Evolutionary conservation across 2,113 vertebrate species (phyloP).

Genomic region (Tiliqua scincoides): DNA sequence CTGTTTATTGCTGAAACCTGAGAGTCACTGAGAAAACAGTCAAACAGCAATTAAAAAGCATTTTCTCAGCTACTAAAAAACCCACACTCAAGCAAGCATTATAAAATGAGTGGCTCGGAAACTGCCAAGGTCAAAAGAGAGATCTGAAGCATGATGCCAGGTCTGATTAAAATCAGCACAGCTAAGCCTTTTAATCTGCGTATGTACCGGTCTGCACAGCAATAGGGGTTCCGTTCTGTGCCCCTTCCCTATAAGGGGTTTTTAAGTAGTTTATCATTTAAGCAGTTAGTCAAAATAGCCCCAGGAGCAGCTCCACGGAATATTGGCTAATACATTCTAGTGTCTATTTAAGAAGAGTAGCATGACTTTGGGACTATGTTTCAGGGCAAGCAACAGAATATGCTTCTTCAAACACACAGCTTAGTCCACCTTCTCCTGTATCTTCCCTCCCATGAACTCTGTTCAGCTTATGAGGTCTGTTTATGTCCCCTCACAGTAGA

Average conservation of each 20-base stretch:
- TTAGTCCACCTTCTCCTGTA: no score
- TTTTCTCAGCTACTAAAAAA: neutral
- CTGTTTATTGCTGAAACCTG: no score
- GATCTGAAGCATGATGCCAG: neutral
- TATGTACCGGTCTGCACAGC: neutral
- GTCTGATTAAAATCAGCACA: neutral
- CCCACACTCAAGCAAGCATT: neutral
- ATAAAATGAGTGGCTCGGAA: neutral
- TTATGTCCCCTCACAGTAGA: no score
- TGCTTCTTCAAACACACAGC: no score
- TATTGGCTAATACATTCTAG: neutral
- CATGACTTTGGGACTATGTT: neutral
- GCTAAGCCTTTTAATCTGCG: neutral
- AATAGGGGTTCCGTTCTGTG: neutral
- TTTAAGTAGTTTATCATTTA: neutral
- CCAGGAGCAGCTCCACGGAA: neutral
- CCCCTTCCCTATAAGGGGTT: neutral
- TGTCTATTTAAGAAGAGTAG: neutral
- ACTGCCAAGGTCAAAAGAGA: neutral
- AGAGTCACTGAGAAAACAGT: no score
- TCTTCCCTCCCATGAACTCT: no score
- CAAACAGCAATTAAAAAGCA: neutral
- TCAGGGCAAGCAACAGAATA: neutral
- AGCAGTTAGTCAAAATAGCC: neutral
- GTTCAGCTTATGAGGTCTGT: no score